Conservation (phyloP, 2,113 vertebrate genomes). For the Labeo catla region DNA sequence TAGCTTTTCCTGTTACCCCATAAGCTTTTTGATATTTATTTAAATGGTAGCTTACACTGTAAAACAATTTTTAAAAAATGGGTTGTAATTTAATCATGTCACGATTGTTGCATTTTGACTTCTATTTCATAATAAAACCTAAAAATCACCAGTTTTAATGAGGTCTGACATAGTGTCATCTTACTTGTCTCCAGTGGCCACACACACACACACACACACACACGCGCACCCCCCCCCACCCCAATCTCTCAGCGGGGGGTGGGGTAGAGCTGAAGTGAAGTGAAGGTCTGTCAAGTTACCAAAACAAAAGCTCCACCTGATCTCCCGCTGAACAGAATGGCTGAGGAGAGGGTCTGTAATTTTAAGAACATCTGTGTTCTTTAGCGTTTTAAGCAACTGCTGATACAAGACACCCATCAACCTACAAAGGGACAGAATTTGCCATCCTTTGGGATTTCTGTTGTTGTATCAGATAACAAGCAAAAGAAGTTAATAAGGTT, state of each 20-base stretch:
- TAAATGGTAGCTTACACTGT: constrained; percentile 69
- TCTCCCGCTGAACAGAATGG: constrained; percentile 62
- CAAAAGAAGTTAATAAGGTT: not conserved
- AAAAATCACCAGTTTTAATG: constrained; percentile 45
- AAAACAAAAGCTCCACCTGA: constrained; percentile 76
- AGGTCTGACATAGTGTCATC: constrained; percentile 48
- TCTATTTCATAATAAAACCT: constrained; percentile 53
- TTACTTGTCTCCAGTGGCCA: constrained; percentile 15
- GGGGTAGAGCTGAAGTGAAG: constrained; percentile 10
- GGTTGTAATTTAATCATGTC: constrained; percentile 35
- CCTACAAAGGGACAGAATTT: constrained; percentile 59
- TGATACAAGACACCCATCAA: constrained; percentile 51
- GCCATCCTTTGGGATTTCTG: constrained; percentile 6
- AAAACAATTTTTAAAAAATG: constrained; percentile 54
- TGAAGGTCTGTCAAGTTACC: constrained; percentile 52
- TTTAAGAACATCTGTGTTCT: constrained; percentile 78
- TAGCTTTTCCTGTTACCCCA: constrained; percentile 61
- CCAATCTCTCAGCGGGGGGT: constrained; percentile 24
- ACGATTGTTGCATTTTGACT: constrained; percentile 52
- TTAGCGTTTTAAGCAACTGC: constrained; percentile 70
- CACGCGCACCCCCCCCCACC: not conserved
- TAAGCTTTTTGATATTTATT: constrained; percentile 76
- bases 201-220: not conserved
- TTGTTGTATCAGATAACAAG: not conserved
- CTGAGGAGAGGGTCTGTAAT: constrained; percentile 65